A percentile compares a stretch with the other conserved stretches of the same genome.
phyloP scores from a whole-genome alignment of 2,797 vertebrate genomes.

The Gymnodraco acuticeps region DNA sequence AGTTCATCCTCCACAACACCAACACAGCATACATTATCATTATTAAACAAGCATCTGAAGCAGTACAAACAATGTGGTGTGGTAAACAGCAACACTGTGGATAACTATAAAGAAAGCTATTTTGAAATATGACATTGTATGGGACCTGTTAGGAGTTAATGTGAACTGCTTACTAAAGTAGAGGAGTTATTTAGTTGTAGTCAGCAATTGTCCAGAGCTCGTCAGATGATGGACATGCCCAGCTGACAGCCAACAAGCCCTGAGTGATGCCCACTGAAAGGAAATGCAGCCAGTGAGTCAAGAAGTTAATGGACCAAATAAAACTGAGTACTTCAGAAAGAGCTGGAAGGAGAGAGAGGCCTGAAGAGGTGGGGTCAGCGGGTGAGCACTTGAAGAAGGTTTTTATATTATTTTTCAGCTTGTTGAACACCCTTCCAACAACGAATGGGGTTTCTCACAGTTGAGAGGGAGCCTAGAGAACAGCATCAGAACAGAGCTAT shows the following conservation, averaged over 20 bases:
- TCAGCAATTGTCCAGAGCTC: neutral
- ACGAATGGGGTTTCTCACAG: slow-evolving; percentile 17
- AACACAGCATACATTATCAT: neutral
- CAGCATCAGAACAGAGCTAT: neutral
- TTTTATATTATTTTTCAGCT: slow-evolving; percentile 23
- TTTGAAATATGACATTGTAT: neutral
- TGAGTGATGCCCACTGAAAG: slow-evolving; percentile 46
- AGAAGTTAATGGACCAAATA: slow-evolving; percentile 51
- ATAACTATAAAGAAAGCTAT: neutral
- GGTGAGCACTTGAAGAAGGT: slow-evolving; percentile 17
- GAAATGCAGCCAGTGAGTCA: slow-evolving; percentile 38
- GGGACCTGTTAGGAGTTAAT: neutral
- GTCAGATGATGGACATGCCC: slow-evolving; percentile 24
- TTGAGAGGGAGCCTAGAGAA: slow-evolving; percentile 6
- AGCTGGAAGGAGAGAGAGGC: slow-evolving; percentile 5
- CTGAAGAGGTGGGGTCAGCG: slow-evolving; percentile 25
- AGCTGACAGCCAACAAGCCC: slow-evolving; percentile 41
- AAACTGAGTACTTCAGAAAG: slow-evolving; percentile 20
- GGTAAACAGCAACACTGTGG: neutral
- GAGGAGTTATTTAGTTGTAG: slow-evolving; percentile 6
- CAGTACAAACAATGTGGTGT: too few relatives aligned
- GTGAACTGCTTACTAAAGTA: neutral
- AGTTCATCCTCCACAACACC: neutral
- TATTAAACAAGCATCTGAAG: too few relatives aligned
- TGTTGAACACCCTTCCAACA: slow-evolving; percentile 35